Percentiles rank a stretch among this genome's conserved stretches.
Conservation (phyloP, 2,113 vertebrate genomes). For the Sapajus apella region DNA sequence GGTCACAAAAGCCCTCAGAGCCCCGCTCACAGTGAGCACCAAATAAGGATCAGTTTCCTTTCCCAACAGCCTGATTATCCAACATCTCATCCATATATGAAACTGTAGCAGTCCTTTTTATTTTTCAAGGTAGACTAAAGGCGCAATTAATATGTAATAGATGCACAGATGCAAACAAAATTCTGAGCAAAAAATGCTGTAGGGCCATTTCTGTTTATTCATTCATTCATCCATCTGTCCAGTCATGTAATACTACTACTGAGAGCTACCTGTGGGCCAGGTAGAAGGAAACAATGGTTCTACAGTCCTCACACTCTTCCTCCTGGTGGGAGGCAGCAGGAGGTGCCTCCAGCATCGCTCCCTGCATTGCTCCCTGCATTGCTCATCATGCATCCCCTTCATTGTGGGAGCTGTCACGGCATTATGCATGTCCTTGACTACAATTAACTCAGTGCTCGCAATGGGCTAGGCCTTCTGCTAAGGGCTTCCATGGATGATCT, state of each 20-base stretch:
- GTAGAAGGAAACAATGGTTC: not conserved
- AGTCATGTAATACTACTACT: not conserved
- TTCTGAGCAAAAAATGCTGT: not conserved
- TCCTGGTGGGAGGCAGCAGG: not conserved
- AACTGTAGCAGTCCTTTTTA: not conserved
- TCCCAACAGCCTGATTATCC: not conserved
- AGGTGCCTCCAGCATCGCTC: not conserved
- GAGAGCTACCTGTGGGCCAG: not conserved
- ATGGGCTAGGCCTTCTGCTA: not conserved
- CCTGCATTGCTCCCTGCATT: no score
- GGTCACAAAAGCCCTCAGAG: not conserved
- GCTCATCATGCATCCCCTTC: not conserved
- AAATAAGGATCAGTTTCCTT: not conserved
- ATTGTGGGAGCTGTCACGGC: not conserved
- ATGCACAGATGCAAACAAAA: not conserved
- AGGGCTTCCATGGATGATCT: not conserved
- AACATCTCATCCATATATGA: not conserved
- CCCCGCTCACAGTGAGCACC: not conserved
- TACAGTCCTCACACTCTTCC: not conserved
- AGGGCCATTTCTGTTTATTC: not conserved
- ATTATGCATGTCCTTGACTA: not conserved
- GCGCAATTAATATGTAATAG: constrained; percentile 32
- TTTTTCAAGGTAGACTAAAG: constrained; percentile 40
- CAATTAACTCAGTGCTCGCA: not conserved
- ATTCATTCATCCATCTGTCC: not conserved